Percentiles rank a stretch among this genome's conserved stretches.
Conservation (phyloP, 2,113 vertebrate genomes). For the Ondatra zibethicus region DNA sequence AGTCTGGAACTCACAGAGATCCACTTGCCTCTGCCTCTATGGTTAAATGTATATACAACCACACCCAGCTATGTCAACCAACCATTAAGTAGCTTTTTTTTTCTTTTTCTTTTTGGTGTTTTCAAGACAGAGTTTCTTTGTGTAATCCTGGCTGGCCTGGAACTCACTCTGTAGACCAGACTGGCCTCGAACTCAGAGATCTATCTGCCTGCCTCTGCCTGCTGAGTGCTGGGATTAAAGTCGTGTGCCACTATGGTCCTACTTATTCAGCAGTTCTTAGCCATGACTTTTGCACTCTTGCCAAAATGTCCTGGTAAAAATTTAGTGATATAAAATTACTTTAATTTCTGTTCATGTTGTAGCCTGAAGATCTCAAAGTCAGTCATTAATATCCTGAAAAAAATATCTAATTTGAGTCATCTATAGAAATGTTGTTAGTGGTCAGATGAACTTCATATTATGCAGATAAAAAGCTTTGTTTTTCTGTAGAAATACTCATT, state of each 20-base stretch:
- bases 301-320: slow-evolving; percentile 19
- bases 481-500: background rate
- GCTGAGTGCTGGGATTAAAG: background rate
- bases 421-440: background rate
- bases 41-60: background rate
- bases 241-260: background rate
- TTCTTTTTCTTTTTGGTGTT: background rate
- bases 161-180: background rate
- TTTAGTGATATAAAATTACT: background rate
- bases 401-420: background rate
- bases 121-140: background rate
- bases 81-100: background rate
- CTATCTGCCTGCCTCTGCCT: background rate
- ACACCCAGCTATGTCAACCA: background rate
- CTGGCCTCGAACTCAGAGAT: background rate
- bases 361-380: background rate
- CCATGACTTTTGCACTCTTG: background rate
- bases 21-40: background rate
- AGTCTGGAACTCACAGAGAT: background rate
- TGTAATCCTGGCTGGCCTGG: background rate
- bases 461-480: background rate
- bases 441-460: background rate
- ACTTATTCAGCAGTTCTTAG: background rate
- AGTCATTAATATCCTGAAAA: background rate
- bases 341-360: background rate